Base-by-base conservation (phyloP, 2,113 vertebrate genomes). In the Circaetus cinerascens region DNA sequence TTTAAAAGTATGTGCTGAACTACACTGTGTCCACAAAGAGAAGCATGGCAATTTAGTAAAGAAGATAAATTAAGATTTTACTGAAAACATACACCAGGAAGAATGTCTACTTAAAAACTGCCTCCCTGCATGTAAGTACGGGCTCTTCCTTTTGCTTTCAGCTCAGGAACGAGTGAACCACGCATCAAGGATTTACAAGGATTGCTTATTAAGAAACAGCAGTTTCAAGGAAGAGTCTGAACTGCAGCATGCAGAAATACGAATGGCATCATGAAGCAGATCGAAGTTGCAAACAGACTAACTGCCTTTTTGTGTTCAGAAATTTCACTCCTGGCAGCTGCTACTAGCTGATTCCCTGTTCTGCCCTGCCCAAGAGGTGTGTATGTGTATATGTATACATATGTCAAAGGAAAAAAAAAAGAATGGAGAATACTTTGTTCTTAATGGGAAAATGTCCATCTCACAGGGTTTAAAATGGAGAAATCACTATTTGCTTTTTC, bases 61-160 rank as follows among this genome's bases (percentile, higher is more conserved):
- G 67, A 88, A 88, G 55, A 60, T 91, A 95, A 95, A 81, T 93
- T 89, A 87, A 94, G 64, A 76, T 79, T 87, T 94, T 91, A 87
- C 91, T 92, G 67, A 93, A 97, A 95, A 89, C 83, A 76, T 64
- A 66, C 23, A 84, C 36, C 43, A 60, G 53, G 36, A 85, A 75
- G 66, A 92, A 78, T 16, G 43, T 40, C 64, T 59, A 23, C 56
- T 38, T 56, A 45, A 87, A 81, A 71, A 17, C 64, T 84, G 32
- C 56, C 51, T 87, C 34, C 6, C 26, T 3, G 1, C n/a, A 19
- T 0, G 0, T 51, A 87, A 84, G 25, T 56, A 41, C 40, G 43
- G 48, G 40, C 64, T 93, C 25, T 78, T 83, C 68, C 83, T 97
- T 83, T 72, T 74, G 43, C 76, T 89, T 86, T 56, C 51, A 71